phyloP scores from a whole-genome alignment of 2,888 invertebrate genomes.

The Iphiclides podalirius region DNA sequence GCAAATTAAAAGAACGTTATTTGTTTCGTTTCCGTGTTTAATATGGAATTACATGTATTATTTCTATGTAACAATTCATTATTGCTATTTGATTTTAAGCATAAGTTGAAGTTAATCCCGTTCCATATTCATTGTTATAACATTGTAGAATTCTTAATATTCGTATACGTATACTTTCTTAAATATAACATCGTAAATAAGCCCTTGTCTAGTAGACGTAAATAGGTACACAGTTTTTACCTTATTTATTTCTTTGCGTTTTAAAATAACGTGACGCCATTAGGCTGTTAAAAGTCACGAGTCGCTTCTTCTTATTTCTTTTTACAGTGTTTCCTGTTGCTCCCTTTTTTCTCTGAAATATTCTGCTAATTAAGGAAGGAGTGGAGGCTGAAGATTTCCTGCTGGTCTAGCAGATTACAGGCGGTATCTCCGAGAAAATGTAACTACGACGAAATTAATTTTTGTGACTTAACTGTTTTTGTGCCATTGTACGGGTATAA shows the following conservation, averaged over 20 bases:
- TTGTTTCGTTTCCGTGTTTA: too few species aligned
- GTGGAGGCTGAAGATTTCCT: slow-evolving; percentile 72
- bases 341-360: slow-evolving; percentile 65
- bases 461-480: slow-evolving; percentile 40
- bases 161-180: too few species aligned
- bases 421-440: slow-evolving; percentile 62
- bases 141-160: too few species aligned
- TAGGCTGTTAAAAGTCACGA: slow-evolving; percentile 59
- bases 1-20: too few species aligned
- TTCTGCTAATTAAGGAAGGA: slow-evolving; percentile 75
- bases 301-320: slow-evolving; percentile 62
- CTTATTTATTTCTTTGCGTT: slow-evolving; percentile 47
- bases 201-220: background rate
- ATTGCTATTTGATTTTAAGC: too few species aligned
- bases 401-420: slow-evolving; percentile 69
- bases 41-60: too few species aligned
- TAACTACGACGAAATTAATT: slow-evolving; percentile 53
- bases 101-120: too few species aligned
- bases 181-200: background rate
- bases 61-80: too few species aligned
- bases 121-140: too few species aligned
- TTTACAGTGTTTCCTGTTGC: slow-evolving; percentile 63
- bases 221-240: slow-evolving; percentile 33
- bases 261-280: slow-evolving; percentile 55
- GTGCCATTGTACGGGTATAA: background rate